A percentile compares a stretch with the other conserved stretches of the same genome.
Evolutionary conservation across 1,140 invertebrate species (phyloP).

Genomic region (Lucilia sericata): DNA sequence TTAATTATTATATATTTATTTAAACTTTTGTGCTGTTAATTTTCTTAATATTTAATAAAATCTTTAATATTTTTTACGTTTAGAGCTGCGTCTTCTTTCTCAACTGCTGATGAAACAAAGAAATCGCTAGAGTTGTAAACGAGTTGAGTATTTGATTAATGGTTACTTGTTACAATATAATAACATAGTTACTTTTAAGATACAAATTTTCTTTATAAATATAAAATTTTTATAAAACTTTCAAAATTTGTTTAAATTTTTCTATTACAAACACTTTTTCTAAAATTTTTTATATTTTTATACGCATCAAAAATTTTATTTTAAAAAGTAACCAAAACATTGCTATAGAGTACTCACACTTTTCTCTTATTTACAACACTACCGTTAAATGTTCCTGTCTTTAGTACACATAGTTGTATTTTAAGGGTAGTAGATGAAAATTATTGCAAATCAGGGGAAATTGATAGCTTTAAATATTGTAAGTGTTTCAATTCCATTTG

Average conservation of each 20-base stretch:
- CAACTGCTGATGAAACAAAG: slow-evolving; percentile 28
- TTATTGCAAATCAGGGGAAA: neutral
- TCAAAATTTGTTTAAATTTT: no score
- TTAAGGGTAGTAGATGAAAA: neutral
- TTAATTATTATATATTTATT: slow-evolving; percentile 2
- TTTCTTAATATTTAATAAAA: neutral
- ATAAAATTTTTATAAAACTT: no score
- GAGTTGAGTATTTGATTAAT: no score
- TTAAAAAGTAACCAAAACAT: no score
- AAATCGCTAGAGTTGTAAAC: neutral
- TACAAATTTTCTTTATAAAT: no score
- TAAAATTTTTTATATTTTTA: no score
- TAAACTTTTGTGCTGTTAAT: neutral
- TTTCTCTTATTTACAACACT: no score
- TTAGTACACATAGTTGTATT: slow-evolving; percentile 9
- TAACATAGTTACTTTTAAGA: no score
- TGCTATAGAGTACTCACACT: no score
- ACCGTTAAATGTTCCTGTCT: neutral
- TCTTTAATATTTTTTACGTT: neutral
- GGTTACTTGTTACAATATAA: no score
- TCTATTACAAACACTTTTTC: no score
- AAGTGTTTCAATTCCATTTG: neutral
- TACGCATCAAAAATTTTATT: no score
- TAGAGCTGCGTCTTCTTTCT: slow-evolving; percentile 3
- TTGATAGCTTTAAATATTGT: neutral